Evolutionary conservation across 2,888 invertebrate species (phyloP), one percentile per base, ranked within the genome.

Genomic region (Eupsilia transversa): DNA sequence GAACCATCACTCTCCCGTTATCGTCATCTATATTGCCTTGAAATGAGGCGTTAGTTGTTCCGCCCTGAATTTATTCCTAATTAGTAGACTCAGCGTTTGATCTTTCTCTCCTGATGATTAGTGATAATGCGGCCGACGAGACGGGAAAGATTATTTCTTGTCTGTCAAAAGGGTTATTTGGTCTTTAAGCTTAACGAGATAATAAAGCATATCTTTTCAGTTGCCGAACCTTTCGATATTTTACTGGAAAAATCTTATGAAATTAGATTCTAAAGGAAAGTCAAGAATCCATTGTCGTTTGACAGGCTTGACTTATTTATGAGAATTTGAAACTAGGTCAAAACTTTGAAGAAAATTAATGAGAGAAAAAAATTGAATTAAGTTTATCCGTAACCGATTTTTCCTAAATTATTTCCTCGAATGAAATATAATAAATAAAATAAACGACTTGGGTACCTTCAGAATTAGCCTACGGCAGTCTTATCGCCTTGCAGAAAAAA

Each of bases 241-340:
- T 38, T 30, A n/a, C 30, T 6, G 30, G 30, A 35, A 67, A 65
- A 66, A 43, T 70, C 43, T 75, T 38, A 69, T 65, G 9, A 57
- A 80, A 70, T 80, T 76, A 38, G 33, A 66, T 57, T 69, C 30
- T 56, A 68, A 65, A 54, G 60, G 17, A 69, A 65, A 23, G n/a
- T 61, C 41, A 79, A 66, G 30, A 12, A 23, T 17, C 43, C n/a
- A 46, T 57, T 52, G 49, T 60, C 59, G 54, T 74, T 65, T 49
- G 14, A 33, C 27, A 30, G 30, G 43, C n/a, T 56, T 41, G 46
- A 14, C 9, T 65, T 77, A 46, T 33, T 78, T 65, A 59, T 64
- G 52, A 74, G 56, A 80, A 59, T 80, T 69, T 43, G 27, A 75
- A 75, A 80, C 23, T 60, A 56, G 46, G 30, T n/a, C 14, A 46